phyloP scores from a whole-genome alignment of 2,888 invertebrate species.

The Anthrax anthrax region DNA sequence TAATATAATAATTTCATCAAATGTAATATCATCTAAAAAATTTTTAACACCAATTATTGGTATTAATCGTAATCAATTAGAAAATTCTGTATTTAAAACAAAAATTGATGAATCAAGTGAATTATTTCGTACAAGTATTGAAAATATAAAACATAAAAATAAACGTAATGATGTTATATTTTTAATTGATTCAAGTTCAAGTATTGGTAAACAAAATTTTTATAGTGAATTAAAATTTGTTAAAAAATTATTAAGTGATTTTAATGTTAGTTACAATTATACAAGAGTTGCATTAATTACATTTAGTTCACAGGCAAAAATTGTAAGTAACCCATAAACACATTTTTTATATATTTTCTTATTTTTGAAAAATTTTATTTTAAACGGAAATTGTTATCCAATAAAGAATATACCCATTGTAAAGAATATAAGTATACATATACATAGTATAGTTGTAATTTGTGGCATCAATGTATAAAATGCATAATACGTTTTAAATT shows the following conservation, averaged over 20 bases:
- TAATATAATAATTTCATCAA: not conserved
- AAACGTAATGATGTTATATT: constrained; percentile 46
- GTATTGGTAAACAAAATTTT: constrained; percentile 50
- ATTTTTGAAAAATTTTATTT: not conserved
- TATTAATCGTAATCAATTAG: constrained; percentile 4
- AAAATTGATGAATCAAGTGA: constrained; percentile 29
- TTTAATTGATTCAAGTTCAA: constrained; percentile 53
- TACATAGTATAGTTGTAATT: no score
- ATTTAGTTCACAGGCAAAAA: constrained; percentile 44
- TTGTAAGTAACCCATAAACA: constrained; percentile 27
- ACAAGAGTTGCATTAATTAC: constrained; percentile 50
- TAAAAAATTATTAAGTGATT: constrained; percentile 47
- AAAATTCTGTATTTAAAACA: constrained; percentile 11
- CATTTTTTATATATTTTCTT: no score
- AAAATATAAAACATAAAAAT: constrained; percentile 32
- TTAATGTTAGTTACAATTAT: constrained; percentile 46
- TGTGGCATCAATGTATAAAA: no score
- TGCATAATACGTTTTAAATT: no score
- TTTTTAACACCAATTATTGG: constrained; percentile 1
- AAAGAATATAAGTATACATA: no score
- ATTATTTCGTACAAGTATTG: constrained; percentile 40
- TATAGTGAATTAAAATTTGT: constrained; percentile 52
- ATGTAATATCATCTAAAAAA: not conserved
- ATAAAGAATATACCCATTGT: no score
- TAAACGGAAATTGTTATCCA: not conserved